These are phyloP conservation scores for Anolis sagrei DNA, from an alignment of 2,113 vertebrate genomes.

Conservation along the genomic window DNA sequence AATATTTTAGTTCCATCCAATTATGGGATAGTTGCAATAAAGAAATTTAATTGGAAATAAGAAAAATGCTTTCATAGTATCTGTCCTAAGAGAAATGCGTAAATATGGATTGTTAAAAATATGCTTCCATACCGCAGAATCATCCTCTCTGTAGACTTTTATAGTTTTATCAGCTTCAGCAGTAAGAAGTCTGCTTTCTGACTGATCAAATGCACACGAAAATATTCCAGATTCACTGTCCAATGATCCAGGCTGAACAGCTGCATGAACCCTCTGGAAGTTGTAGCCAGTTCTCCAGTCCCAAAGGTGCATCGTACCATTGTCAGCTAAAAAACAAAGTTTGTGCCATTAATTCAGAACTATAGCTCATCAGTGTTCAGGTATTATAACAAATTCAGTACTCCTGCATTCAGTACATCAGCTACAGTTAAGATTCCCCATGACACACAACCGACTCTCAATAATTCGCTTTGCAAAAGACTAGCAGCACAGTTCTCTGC, in stretches of 20 bases:
- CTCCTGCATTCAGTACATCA: background rate
- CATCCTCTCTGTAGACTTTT: slow-evolving; percentile 97
- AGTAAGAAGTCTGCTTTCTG: slow-evolving; percentile 91
- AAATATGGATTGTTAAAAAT: background rate
- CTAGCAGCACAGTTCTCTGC: background rate
- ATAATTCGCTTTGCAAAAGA: background rate
- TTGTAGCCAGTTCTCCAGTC: slow-evolving; percentile 99
- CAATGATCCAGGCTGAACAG: slow-evolving; percentile 95
- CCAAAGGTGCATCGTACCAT: slow-evolving; percentile 98
- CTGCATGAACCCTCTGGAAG: slow-evolving; percentile 96
- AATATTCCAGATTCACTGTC: slow-evolving; percentile 99
- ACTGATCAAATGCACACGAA: slow-evolving; percentile 93
- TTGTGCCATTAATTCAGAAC: background rate
- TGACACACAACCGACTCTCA: background rate
- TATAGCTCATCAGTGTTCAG: fast-evolving
- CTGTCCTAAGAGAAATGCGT: background rate
- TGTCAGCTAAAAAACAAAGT: slow-evolving; percentile 84
- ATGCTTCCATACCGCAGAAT: slow-evolving; percentile 84
- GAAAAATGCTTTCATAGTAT: background rate
- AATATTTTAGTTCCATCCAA: background rate
- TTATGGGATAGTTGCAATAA: background rate
- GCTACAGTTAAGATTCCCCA: background rate
- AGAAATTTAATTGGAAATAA: background rate
- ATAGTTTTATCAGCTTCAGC: slow-evolving; percentile 99
- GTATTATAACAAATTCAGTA: background rate